Conservation (phyloP, 2,113 vertebrate genomes). For the Lagopus leucura region DNA sequence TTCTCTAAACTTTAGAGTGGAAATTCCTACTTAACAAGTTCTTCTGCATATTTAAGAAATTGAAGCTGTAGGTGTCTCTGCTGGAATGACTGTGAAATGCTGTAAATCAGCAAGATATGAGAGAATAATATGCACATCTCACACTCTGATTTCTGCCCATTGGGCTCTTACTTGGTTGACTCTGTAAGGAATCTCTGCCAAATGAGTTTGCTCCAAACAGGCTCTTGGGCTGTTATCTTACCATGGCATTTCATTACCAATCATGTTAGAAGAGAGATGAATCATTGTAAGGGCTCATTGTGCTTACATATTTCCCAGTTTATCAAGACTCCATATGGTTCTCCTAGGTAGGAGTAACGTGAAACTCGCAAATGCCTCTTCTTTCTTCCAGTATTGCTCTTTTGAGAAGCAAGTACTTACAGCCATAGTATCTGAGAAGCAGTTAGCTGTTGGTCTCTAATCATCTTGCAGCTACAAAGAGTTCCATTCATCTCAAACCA, state of each 20-base stretch:
- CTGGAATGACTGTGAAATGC: neutral
- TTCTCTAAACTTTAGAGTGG: constrained; percentile 1
- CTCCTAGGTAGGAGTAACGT: neutral
- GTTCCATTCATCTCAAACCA: neutral
- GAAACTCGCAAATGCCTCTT: neutral
- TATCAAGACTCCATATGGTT: neutral
- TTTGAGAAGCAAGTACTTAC: neutral
- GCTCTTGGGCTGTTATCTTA: constrained; percentile 52
- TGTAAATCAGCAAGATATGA: constrained; percentile 47
- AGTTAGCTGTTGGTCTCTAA: neutral
- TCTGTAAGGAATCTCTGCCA: constrained; percentile 44
- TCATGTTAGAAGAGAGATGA: constrained; percentile 58
- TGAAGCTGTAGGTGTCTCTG: constrained; percentile 22
- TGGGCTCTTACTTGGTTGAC: constrained; percentile 1
- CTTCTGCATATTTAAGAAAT: constrained; percentile 42
- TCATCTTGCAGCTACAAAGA: neutral
- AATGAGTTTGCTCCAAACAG: constrained; percentile 50
- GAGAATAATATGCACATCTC: constrained; percentile 8
- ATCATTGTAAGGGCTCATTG: constrained; percentile 3
- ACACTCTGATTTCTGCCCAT: constrained; percentile 28
- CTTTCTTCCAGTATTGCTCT: neutral
- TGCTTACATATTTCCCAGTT: constrained; percentile 19
- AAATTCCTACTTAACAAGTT: constrained; percentile 20
- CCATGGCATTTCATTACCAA: constrained; percentile 62
- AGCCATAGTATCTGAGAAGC: neutral